Base-by-base conservation (phyloP, 2,888 invertebrate species). In the Tenthredo distinguenda region DNA sequence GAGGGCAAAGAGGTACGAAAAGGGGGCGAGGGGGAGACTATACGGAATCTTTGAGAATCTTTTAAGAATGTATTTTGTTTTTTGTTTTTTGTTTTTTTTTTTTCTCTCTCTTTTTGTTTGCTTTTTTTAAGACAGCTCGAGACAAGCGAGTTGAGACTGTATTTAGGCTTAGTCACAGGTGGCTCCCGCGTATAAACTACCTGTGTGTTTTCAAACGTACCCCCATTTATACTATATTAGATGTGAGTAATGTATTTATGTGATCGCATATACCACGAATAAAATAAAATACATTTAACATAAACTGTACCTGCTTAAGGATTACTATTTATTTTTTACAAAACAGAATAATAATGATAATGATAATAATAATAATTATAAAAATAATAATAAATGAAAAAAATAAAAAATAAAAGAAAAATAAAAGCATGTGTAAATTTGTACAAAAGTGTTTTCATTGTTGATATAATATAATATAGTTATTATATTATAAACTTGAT, bases 291-390 rank as follows among this genome's bases (percentile, higher is more conserved):
- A 74, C 43, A 43, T 74, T 43, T 40, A 85, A 85, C 84, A 84
- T 85, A 91, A 91, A 91, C 89, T 88, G 92, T 93, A 93, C 92
- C 93, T 93, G 92, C 90, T 89, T 91, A 90, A 93, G 91, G 91
- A 91, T 91, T 91, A 91, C 90, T 92, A 93, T 93, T 93, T 93
- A 92, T 93, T 92, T 90, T 90, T 87, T 87, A 85, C 65, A 55
- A 85, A 76, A 83, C 84, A 85, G 84, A 87, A 62, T 86, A 26
- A 87, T 65, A 76, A 77, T 76, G 26, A 77, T 50, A 62, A 55
- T 76, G 37, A 84, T 76, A 62, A 74, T 76, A 86, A 86, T 72
- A 43, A 34, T 18, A 40, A 47, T 37, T 58, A 34, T 58, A 55
- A 86, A 18, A 76, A 72, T n/a, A 21, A 55, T 55, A 77, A 71